Evolutionary conservation across 2,888 invertebrate genomes (phyloP), one percentile per base, ranked within the genome.

Genomic region (Andrena camellia): DNA sequence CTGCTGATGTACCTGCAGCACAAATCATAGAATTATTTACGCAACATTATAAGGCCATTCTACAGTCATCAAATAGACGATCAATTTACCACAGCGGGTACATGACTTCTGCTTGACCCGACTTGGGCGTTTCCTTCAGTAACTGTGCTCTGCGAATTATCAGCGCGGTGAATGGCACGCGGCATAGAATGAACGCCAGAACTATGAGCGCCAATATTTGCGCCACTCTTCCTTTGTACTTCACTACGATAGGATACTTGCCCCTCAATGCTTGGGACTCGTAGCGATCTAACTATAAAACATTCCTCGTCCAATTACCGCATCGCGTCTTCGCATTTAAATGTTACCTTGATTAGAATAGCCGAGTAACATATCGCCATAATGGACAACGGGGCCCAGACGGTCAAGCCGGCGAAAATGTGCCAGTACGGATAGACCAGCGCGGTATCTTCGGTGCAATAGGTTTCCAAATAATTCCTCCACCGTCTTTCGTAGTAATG

Each of bases 391-490:
- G 98, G 98, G 23, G 97, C 92, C 96, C 97, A 97, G 1, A 98
- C 97, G 26, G 97, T 93, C 6, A 97, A 95, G 0, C 96, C 95
- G 26, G 97, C 95, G 3, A 97, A 95, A 33, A 97, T 96, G 87
- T 97, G 96, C 97, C 97, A 98, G 91, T 98, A 98, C 50, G 96
- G 95, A 63, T 96, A 95, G 72, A 96, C 93, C 17, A 97, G 93
- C 1, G 94, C 88, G 0, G 95, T 93, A 83, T 97, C 95, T 94
- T 98, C 98, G 0, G 95, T 95, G 91, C 98, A 98, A 92, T 96
- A 98, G 42, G 95, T 96, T 94, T 98, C 98, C 10, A 96, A 92
- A 90, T 97, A 96, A 91, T 98, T 95, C 70, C 95, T 94, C 98
- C 98, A 98, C 77, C 96, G 95, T 0, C 97, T 95, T 88, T 96